Percentiles rank a stretch among this genome's conserved stretches.
These are phyloP conservation scores for Liposcelis brunnea DNA, from an alignment of 2,888 invertebrate species.

Conservation along the genomic window DNA sequence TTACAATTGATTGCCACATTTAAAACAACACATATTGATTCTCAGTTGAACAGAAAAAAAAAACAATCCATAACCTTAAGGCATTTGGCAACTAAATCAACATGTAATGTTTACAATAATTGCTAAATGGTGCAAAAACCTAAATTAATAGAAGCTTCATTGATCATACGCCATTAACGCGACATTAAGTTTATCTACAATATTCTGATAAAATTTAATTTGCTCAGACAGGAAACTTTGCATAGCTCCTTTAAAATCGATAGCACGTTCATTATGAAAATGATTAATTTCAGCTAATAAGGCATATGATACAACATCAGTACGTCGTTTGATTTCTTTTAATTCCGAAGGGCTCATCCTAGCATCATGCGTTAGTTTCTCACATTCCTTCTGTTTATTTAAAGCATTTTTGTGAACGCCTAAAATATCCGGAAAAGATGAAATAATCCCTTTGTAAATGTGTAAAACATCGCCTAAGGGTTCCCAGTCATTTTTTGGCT, in stretches of 20 bases:
- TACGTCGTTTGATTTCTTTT: conserved; percentile 61
- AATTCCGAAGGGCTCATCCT: conserved; percentile 69
- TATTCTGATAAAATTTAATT: conserved; percentile 77
- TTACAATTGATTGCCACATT: too few relatives aligned
- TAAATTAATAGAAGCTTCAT: conserved; percentile 11
- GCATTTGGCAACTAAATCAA: too few relatives aligned
- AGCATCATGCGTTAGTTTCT: conserved; percentile 57
- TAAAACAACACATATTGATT: too few relatives aligned
- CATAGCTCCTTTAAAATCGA: conserved; percentile 72
- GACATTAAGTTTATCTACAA: conserved; percentile 54
- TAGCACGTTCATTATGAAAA: conserved; percentile 72
- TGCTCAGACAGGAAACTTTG: conserved; percentile 74
- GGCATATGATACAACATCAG: conserved; percentile 84
- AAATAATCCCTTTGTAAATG: conserved; percentile 84
- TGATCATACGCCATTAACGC: conserved; percentile 31
- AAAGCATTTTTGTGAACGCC: conserved; percentile 74
- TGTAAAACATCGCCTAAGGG: conserved; percentile 80
- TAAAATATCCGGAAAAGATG: conserved; percentile 78
- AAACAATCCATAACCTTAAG: too few relatives aligned
- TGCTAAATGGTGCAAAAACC: too few relatives aligned
- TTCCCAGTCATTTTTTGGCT: conserved; percentile 78
- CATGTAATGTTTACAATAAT: too few relatives aligned
- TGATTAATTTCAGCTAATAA: conserved; percentile 88
- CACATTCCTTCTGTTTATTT: conserved; percentile 78
- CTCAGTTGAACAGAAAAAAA: too few relatives aligned